These are phyloP conservation scores for Pantherophis vulpinus DNA, from an alignment of 2,797 vertebrate species.

Conservation along the genomic window DNA sequence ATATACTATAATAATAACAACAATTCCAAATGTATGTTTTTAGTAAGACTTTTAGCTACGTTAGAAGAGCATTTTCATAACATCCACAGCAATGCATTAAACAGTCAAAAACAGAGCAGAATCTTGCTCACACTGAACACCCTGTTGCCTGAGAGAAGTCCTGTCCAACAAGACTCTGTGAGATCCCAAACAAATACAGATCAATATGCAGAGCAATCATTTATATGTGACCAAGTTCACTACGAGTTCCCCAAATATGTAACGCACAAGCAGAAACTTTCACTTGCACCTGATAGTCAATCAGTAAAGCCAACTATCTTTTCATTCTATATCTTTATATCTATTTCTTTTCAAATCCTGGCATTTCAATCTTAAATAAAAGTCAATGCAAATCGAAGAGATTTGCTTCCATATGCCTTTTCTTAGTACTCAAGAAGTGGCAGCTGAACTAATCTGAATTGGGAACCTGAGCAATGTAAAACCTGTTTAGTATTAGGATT, in stretches of 20 bases:
- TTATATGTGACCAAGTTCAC: background rate
- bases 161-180: background rate
- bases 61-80: background rate
- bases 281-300: background rate
- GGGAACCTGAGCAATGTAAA: background rate
- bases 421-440: background rate
- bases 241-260: background rate
- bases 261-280: background rate
- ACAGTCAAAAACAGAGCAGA: too few species aligned
- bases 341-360: background rate
- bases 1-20: background rate
- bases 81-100: background rate
- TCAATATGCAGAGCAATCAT: background rate
- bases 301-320: background rate
- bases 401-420: background rate
- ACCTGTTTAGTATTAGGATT: background rate
- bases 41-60: background rate
- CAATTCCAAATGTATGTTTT: background rate
- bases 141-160: background rate
- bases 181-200: background rate
- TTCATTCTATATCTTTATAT: background rate
- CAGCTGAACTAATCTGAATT: background rate
- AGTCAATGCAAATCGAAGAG: background rate
- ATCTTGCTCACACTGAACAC: background rate
- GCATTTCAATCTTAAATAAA: background rate